A percentile compares a stretch with the other conserved stretches of the same genome.
These are phyloP conservation scores for Drosophila repleta DNA, from an alignment of 1,140 invertebrate species.

Conservation along the genomic window DNA sequence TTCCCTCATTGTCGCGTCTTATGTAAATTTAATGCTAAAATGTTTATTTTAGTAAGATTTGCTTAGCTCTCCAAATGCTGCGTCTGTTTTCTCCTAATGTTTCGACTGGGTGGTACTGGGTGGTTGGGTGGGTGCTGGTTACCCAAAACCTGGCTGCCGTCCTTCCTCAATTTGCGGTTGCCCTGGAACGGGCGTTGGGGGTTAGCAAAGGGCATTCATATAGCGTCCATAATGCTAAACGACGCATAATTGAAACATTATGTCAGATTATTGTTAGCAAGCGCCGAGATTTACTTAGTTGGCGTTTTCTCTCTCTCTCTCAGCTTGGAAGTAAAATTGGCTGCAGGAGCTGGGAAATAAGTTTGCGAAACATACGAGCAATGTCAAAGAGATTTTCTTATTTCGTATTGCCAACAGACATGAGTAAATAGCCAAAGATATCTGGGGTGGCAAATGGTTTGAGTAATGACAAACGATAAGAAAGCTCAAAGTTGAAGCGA, in stretches of 20 bases:
- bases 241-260: conserved; percentile 82
- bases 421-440: conserved; percentile 42
- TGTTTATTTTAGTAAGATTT: conserved; percentile 81
- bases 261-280: conserved; percentile 82
- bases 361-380: conserved; percentile 60
- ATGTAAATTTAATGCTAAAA: conserved; percentile 83
- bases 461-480: conserved; percentile 44
- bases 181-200: neutral
- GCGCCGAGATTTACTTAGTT: conserved; percentile 74
- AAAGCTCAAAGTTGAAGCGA: conserved; percentile 25
- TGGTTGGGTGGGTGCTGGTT: neutral
- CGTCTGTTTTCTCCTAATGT: conserved; percentile 60
- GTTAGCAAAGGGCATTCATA: conserved; percentile 34
- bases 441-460: conserved; percentile 26
- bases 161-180: conserved; percentile 28
- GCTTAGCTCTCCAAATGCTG: conserved; percentile 72
- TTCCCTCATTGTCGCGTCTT: conserved; percentile 68
- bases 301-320: conserved; percentile 52
- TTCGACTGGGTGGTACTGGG: conserved; percentile 9
- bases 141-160: conserved; percentile 7
- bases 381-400: conserved; percentile 69
- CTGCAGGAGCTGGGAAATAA: conserved; percentile 23
- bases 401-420: conserved; percentile 59
- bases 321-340: conserved; percentile 44
- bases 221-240: conserved; percentile 70